phyloP scores from a whole-genome alignment of 2,888 invertebrate genomes.

The Pasiphila rectangulata region DNA sequence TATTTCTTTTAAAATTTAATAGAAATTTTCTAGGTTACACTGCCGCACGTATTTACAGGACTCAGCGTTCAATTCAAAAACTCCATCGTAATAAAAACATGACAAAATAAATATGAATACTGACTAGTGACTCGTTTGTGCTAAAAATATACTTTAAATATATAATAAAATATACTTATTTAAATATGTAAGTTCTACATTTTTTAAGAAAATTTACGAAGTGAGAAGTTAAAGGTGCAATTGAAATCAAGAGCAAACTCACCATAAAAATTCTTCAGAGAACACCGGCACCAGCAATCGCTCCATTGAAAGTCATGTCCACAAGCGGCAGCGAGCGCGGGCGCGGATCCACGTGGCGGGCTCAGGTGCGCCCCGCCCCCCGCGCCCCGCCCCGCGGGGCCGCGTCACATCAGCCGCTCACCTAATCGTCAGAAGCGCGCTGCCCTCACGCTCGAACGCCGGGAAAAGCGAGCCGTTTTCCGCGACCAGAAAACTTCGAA shows the following conservation, averaged over 20 bases:
- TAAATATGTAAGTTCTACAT: no score
- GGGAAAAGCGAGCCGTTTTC: conserved; percentile 78
- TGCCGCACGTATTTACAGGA: no score
- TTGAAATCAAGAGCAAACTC: background rate
- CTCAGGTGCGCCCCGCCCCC: conserved; percentile 76
- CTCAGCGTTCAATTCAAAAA: no score
- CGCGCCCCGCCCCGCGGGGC: conserved; percentile 59
- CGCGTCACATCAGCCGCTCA: conserved; percentile 62
- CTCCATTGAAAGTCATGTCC: conserved; percentile 61
- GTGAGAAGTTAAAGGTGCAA: no score
- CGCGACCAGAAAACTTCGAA: conserved; percentile 70
- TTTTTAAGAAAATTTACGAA: no score
- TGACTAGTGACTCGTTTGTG: no score
- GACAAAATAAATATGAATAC: no score
- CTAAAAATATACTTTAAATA: no score
- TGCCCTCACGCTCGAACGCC: conserved; percentile 78
- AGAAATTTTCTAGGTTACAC: no score
- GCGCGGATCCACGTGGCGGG: conserved; percentile 59
- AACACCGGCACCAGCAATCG: conserved; percentile 54
- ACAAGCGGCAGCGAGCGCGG: conserved; percentile 50
- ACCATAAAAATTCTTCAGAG: conserved; percentile 34
- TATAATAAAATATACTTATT: no score
- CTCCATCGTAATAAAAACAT: no score
- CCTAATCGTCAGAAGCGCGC: conserved; percentile 71
- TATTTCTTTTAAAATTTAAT: no score